phyloP scores from a whole-genome alignment of 1,140 invertebrate species.

The Bombus impatiens region DNA sequence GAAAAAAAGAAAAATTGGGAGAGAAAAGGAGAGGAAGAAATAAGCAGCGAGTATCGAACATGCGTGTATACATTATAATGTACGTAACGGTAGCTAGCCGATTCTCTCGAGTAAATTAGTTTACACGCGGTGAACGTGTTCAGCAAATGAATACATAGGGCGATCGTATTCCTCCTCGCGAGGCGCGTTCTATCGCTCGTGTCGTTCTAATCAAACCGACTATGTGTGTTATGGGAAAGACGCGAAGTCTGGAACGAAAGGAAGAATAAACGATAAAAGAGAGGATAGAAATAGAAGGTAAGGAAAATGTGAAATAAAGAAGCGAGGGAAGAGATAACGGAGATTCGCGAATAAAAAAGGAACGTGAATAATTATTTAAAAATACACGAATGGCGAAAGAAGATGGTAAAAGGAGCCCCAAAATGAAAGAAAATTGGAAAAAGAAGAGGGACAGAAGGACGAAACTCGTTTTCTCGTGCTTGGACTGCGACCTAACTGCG shows the following conservation, averaged over 20 bases:
- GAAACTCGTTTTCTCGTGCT: slow-evolving; percentile 20
- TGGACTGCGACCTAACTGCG: slow-evolving; percentile 26
- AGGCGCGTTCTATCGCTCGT: neutral
- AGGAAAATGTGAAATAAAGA: neutral
- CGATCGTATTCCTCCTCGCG: neutral
- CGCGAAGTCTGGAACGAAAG: neutral
- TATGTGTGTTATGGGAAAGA: neutral
- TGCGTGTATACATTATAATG: neutral
- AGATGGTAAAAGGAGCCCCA: too few relatives aligned
- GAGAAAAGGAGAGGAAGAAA: neutral
- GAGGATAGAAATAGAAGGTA: neutral
- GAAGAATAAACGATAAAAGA: neutral
- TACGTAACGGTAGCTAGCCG: neutral
- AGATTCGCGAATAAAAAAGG: too few relatives aligned
- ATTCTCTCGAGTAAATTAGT: slow-evolving; percentile 25
- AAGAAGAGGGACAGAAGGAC: neutral
- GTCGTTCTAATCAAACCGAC: neutral
- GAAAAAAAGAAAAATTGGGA: too few relatives aligned
- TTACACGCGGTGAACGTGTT: slow-evolving; percentile 6
- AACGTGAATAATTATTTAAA: too few relatives aligned
- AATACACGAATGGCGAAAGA: neutral
- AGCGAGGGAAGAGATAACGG: neutral
- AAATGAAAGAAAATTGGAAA: neutral
- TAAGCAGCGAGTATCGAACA: neutral
- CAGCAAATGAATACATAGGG: slow-evolving; percentile 27